Evolutionary conservation across 2,888 invertebrate species (phyloP).

Genomic region (Amblyteles armatorius): DNA sequence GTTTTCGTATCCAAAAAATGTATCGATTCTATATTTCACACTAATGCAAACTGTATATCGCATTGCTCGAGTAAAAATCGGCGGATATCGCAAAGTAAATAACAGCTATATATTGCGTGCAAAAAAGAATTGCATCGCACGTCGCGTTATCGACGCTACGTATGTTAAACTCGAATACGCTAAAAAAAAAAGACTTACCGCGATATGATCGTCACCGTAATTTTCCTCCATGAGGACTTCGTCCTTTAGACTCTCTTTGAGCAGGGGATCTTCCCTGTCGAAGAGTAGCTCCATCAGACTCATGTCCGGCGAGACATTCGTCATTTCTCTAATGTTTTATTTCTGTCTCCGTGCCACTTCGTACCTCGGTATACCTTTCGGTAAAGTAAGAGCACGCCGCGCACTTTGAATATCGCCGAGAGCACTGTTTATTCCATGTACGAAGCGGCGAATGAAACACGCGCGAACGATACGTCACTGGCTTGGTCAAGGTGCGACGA

Average conservation of each 20-base stretch:
- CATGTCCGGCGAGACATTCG: constrained; percentile 81
- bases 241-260: constrained; percentile 79
- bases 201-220: constrained; percentile 75
- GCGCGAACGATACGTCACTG: constrained; percentile 27
- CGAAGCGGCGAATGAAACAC: neutral
- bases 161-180: neutral
- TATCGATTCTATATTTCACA: neutral
- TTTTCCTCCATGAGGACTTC: constrained; percentile 76
- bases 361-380: neutral
- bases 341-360: neutral
- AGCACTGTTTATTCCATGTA: constrained; percentile 16
- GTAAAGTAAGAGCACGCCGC: neutral
- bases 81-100: neutral
- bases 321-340: constrained; percentile 62
- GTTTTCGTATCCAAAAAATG: neutral
- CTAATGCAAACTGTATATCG: neutral
- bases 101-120: neutral
- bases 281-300: constrained; percentile 83
- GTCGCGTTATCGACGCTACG: neutral
- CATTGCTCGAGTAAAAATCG: neutral
- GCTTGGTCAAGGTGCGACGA: constrained; percentile 26
- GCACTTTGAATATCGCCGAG: neutral
- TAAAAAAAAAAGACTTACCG: constrained; percentile 71
- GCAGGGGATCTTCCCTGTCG: constrained; percentile 81
- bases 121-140: neutral